Evolutionary conservation across 1,140 invertebrate species (phyloP).

Genomic region (Aphidius ervi): DNA sequence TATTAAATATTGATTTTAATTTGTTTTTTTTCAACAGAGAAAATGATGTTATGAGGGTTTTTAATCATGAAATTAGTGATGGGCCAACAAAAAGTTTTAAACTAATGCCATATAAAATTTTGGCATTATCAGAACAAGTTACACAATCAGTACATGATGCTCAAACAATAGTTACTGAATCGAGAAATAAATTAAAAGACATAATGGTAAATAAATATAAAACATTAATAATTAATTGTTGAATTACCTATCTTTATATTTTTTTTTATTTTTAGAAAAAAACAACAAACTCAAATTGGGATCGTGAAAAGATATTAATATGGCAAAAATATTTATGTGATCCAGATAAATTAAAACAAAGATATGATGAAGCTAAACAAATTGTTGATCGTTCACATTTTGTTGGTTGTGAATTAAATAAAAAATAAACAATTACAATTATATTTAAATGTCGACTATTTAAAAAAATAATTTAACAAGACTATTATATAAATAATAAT

Average conservation of each 20-base stretch:
- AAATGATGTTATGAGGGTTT: conserved; percentile 22
- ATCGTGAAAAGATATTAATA: conserved; percentile 37
- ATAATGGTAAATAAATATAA: conserved; percentile 31
- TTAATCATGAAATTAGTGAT: conserved; percentile 29
- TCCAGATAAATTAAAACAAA: conserved; percentile 35
- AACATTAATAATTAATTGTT: not conserved
- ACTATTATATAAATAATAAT: no score
- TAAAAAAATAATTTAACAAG: no score
- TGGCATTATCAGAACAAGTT: conserved; percentile 26
- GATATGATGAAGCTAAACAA: conserved; percentile 31
- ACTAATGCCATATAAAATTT: conserved; percentile 24
- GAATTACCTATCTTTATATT: conserved; percentile 2
- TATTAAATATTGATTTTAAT: not conserved
- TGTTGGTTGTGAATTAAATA: conserved; percentile 7
- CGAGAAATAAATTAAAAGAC: conserved; percentile 39
- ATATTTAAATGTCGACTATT: not conserved
- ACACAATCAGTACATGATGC: conserved; percentile 26
- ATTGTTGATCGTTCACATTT: conserved; percentile 25
- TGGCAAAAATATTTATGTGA: conserved; percentile 39
- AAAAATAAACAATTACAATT: conserved; percentile 10
- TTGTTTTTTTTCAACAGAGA: conserved; percentile 24
- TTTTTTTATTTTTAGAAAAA: conserved; percentile 36
- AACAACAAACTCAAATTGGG: conserved; percentile 26
- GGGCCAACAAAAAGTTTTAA: conserved; percentile 36
- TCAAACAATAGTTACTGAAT: conserved; percentile 27